Conservation (phyloP, 2,888 invertebrate genomes). For the Willowsia nigromaculata region DNA sequence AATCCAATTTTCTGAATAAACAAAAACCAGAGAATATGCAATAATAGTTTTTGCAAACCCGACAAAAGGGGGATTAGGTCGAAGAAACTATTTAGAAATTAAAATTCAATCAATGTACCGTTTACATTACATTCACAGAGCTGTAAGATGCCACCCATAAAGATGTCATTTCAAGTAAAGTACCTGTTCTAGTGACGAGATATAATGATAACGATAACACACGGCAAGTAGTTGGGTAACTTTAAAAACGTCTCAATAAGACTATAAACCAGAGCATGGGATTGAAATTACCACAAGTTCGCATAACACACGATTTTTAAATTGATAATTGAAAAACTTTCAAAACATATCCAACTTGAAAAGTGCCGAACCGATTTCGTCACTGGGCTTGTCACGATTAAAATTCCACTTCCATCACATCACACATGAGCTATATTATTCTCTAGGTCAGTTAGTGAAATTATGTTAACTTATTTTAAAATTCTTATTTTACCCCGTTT, state of each 20-base stretch:
- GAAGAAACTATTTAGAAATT: conserved; percentile 66
- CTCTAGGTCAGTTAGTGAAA: conserved; percentile 13
- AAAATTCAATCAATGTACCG: conserved; percentile 72
- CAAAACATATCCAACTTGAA: not conserved
- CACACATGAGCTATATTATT: not conserved
- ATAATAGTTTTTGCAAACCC: not conserved
- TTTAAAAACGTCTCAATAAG: not conserved
- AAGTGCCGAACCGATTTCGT: not conserved
- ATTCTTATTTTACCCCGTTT: not conserved
- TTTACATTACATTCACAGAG: conserved; percentile 5
- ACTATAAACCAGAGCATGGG: not conserved
- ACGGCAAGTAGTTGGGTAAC: not conserved
- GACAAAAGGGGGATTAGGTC: conserved; percentile 43
- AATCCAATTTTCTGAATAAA: conserved; percentile 57
- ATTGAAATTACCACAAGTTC: no score
- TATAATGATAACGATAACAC: not conserved
- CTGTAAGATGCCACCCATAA: conserved; percentile 61
- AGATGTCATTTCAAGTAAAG: conserved; percentile 55
- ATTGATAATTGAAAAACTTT: not conserved
- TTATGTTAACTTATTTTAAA: not conserved
- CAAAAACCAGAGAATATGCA: conserved; percentile 12
- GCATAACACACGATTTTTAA: not conserved
- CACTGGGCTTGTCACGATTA: not conserved
- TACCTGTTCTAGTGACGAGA: not conserved
- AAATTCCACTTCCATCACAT: not conserved